Conservation (phyloP, 2,797 vertebrate genomes). For the Carcharodon carcharias region DNA sequence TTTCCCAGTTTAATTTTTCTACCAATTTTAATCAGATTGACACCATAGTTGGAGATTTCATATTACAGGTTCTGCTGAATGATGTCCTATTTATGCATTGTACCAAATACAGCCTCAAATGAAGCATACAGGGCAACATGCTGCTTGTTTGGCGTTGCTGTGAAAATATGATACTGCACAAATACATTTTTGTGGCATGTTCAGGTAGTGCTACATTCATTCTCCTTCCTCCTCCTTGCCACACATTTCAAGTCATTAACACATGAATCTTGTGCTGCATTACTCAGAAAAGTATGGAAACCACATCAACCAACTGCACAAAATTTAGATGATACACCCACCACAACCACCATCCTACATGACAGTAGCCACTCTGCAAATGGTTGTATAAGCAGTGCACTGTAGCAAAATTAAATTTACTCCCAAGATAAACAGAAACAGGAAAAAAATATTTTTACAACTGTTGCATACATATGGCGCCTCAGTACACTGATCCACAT, state of each 20-base stretch:
- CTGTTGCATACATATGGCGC: not conserved
- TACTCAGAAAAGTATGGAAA: not conserved
- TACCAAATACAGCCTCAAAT: not conserved
- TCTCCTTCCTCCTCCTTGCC: not conserved
- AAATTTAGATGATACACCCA: not conserved
- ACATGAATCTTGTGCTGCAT: not conserved
- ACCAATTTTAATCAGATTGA: not conserved
- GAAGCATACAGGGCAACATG: not conserved
- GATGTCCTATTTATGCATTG: not conserved
- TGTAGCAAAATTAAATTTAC: not conserved
- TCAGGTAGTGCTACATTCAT: not conserved
- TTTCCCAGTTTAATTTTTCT: not conserved
- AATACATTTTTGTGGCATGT: not conserved
- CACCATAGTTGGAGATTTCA: not conserved
- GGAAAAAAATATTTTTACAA: not conserved
- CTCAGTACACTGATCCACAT: not conserved
- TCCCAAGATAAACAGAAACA: not conserved
- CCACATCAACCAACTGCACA: not conserved
- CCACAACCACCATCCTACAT: not conserved
- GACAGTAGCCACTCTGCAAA: not conserved
- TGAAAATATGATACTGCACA: not conserved
- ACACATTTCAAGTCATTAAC: not conserved
- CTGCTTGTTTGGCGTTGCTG: not conserved
- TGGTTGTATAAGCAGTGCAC: not conserved
- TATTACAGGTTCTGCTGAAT: not conserved